phyloP scores from a whole-genome alignment of 92 coral and sea anemone genomes.

The Paragorgia papillata region DNA sequence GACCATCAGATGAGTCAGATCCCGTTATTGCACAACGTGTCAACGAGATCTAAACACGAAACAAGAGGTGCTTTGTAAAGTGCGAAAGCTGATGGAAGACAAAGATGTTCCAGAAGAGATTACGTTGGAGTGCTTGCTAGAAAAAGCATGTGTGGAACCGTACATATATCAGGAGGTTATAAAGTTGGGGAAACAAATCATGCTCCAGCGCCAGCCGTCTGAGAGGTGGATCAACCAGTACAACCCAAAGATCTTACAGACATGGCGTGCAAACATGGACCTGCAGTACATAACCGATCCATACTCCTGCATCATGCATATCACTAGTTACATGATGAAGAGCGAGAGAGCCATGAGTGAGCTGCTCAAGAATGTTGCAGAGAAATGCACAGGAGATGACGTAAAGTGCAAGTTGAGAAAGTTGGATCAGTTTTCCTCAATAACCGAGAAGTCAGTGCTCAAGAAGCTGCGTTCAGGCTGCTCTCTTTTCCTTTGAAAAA shows the following conservation, averaged over 20 bases:
- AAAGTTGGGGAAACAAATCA: slow-evolving; percentile 10
- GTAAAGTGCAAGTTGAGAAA: slow-evolving; percentile 24
- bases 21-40: neutral
- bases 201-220: slow-evolving; percentile 3
- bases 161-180: neutral
- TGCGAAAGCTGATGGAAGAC: slow-evolving; percentile 24
- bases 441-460: slow-evolving; percentile 28
- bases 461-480: slow-evolving; percentile 28
- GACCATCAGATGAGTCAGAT: slow-evolving; percentile 4
- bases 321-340: slow-evolving; percentile 8
- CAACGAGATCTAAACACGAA: neutral
- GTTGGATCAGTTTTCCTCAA: slow-evolving; percentile 22
- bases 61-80: slow-evolving; percentile 29
- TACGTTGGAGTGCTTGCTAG: slow-evolving; percentile 3
- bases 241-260: slow-evolving; percentile 40
- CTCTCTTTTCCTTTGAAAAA: slow-evolving; percentile 25
- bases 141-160: neutral
- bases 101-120: slow-evolving; percentile 20
- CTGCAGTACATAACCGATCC: neutral
- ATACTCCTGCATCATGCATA: neutral
- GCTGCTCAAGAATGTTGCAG: slow-evolving; percentile 19
- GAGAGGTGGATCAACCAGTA: slow-evolving; percentile 51
- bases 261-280: slow-evolving; percentile 62
- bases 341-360: slow-evolving; percentile 25
- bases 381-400: slow-evolving; percentile 29